Evolutionary conservation across 2,113 vertebrate genomes (phyloP), one percentile per base, ranked within the genome.

Genomic region (Tragelaphus scriptus): DNA sequence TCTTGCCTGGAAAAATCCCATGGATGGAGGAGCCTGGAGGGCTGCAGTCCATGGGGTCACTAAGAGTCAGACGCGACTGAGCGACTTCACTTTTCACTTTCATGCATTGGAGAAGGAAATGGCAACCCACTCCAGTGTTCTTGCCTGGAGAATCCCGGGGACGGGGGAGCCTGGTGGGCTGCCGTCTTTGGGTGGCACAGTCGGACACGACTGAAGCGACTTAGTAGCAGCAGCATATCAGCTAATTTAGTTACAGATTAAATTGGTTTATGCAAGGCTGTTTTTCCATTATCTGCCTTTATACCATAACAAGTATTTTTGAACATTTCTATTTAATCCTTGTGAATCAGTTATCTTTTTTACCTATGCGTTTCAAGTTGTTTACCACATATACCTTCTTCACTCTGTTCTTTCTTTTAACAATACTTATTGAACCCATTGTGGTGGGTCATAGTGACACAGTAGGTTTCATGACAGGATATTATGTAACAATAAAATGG

Each of bases 1-100:
- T 68, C 65, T 36, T 68, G 65, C 17, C 32, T 68, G 17, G 65
- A 68, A 68, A 56, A 68, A 21, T 68, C 32, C 32, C 8, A 21
- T 21, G 4, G 65, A 21, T 0, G 8, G 65, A 68, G 32, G 17
- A 21, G 32, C 32, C 65, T 36, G 8, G 4, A 11, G 8, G 32
- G 65, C 65, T 68, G 7, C 63, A 68, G 15, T 68, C 63, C 63
- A n/a, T 68, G 8, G 7, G 0, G 4, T 68, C 0, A 0, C 1
- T 2, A 68, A n/a, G 32, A 68, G 8, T n/a, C 4, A 0, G 32
- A 19, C 32, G n/a, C 0, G 8, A n/a, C 32, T 68, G 16, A 68
- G 4, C 1, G 0, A 68, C 0, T 68, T n/a, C 63, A 68, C 7
- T 19, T 68, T 68, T n/a, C 16, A 68, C 32, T 19, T n/a, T 3